Percentiles rank a stretch among this genome's conserved stretches.
phyloP scores from a whole-genome alignment of 1,140 invertebrate species.

The Bombus ignitus region DNA sequence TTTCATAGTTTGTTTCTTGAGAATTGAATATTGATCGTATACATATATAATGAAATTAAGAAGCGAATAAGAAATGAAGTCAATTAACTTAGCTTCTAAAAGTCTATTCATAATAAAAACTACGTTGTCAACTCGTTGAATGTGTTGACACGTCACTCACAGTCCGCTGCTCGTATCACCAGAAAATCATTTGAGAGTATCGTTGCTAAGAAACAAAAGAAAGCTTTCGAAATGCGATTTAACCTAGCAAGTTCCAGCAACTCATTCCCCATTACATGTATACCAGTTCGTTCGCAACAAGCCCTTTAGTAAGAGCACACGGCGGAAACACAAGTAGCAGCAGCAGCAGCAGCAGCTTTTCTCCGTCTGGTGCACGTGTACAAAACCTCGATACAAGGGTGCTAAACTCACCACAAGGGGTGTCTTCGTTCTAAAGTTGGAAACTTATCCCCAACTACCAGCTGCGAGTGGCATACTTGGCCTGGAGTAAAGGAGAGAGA shows the following conservation, averaged over 20 bases:
- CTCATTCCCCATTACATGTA: background rate
- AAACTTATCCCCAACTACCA: constrained; percentile 63
- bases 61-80: too few species aligned
- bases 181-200: background rate
- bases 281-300: background rate
- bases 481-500: background rate
- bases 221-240: background rate
- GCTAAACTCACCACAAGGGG: constrained; percentile 64
- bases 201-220: background rate
- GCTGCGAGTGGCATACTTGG: constrained; percentile 25
- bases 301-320: constrained; percentile 10
- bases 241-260: background rate
- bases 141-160: background rate
- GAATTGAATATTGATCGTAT: too few species aligned
- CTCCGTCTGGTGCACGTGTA: constrained; percentile 16
- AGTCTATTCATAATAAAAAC: too few species aligned
- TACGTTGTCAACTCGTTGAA: background rate
- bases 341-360: background rate
- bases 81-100: too few species aligned
- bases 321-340: constrained; percentile 27
- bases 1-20: too few species aligned
- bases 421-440: constrained; percentile 62
- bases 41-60: too few species aligned
- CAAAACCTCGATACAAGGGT: constrained; percentile 60
- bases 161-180: background rate